These are phyloP conservation scores for Aptenodytes forsteri DNA, from an alignment of 2,113 vertebrate genomes.

Conservation along the genomic window DNA sequence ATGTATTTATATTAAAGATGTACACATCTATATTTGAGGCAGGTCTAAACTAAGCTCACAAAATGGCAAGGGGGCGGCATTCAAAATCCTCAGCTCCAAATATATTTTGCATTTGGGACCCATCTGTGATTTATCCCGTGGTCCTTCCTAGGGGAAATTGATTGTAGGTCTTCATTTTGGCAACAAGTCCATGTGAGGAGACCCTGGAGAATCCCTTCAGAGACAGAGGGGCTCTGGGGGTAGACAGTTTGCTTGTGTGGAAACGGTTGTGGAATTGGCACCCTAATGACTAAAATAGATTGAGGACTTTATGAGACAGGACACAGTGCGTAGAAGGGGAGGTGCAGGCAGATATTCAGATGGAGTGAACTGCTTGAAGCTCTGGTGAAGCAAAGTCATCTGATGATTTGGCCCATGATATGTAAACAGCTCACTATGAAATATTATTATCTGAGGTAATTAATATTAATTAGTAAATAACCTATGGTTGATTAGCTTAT, in stretches of 20 bases:
- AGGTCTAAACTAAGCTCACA: background rate
- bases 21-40: background rate
- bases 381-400: background rate
- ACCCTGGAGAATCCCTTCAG: background rate
- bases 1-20: background rate
- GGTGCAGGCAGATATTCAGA: background rate
- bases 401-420: constrained; percentile 54
- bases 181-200: background rate
- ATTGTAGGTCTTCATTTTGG: background rate
- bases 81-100: background rate
- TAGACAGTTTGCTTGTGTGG: background rate
- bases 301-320: background rate
- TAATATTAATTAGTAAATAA: background rate
- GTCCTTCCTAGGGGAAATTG: background rate
- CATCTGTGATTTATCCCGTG: background rate
- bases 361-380: background rate
- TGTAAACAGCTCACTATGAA: constrained; percentile 28
- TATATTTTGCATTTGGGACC: background rate
- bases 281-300: background rate
- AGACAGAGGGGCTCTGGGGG: background rate
- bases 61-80: background rate
- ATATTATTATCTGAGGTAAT: constrained; percentile 80
- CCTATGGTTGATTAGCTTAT: constrained; percentile 2
- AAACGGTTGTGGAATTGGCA: background rate
- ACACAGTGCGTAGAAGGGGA: background rate